Base-by-base conservation (phyloP, 2,888 invertebrate species). In the Dorcus hopei region DNA sequence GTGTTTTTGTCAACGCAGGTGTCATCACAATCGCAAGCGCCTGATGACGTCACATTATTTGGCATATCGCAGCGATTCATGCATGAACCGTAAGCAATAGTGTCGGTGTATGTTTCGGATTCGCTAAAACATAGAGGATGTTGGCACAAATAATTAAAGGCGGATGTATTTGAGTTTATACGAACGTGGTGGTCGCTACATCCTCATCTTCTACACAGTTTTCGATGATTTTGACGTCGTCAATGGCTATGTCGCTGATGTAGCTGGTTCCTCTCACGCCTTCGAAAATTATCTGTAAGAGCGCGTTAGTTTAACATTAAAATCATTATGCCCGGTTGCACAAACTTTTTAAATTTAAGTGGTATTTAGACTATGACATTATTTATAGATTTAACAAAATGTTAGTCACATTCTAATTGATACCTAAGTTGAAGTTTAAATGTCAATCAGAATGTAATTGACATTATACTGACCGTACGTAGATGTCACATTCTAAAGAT, bases 241-340 rank as follows among this genome's bases (percentile, higher is more conserved):
- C 93, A 9, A 93, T 83, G 0, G 93, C 93, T 39, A 90, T 88
- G 71, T 93, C 92, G 54, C 91, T 90, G 6, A 87, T 83, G 63
- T 85, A 88, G 19, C 83, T 82, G 0, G 68, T 65, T 0, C 91
- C 91, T 38, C 89, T 80, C 0, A 88, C 80, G 0, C 89, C 92
- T 73, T 92, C 91, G 47, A 94, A 84, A 3, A 92, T 79, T 26
- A 94, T 86, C 89, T 93, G 79, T 51, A 80, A 74, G 52, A 42
- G 47, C 1, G 19, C n/a, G 11, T 33, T 33, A 19, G 19, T 19
- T 19, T 19, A 19, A 19, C 19, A 7, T 45, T 38, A 26, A 38
- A 33, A 19, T 41, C 7, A 42, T 42, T 14, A 14, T 14, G 14
- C 14, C 14, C 14, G 1, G 14, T 14, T 14, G 14, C 14, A 14